Percentiles rank a stretch among this genome's conserved stretches.
Conservation (phyloP, 2,113 vertebrate genomes). For the Brachypteracias leptosomus region DNA sequence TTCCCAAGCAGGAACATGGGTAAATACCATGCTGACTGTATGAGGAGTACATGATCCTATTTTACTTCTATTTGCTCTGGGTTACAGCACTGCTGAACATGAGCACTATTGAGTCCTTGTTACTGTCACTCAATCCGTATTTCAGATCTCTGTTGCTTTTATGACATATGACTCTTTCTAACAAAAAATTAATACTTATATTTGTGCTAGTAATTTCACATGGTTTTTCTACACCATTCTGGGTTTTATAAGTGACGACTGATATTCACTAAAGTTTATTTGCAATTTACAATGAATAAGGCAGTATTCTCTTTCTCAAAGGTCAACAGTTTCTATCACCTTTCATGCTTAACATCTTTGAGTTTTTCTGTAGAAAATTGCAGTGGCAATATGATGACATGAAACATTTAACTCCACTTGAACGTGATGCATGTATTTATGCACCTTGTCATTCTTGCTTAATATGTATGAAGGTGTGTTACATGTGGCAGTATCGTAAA, state of each 20-base stretch:
- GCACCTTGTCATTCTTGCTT: background rate
- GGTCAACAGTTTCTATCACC: background rate
- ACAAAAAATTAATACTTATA: background rate
- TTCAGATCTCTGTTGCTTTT: background rate
- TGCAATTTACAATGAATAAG: background rate
- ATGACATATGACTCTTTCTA: background rate
- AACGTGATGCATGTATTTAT: background rate
- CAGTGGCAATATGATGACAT: background rate
- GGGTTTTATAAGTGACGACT: background rate
- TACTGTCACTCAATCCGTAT: background rate
- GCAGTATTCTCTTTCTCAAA: background rate
- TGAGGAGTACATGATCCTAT: background rate
- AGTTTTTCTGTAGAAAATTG: background rate
- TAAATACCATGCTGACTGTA: fast-evolving
- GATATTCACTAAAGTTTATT: background rate
- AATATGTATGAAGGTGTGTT: background rate
- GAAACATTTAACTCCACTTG: background rate
- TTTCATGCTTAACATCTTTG: background rate
- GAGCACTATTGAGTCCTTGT: background rate
- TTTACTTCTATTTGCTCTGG: background rate
- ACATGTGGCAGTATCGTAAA: background rate
- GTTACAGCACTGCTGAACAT: background rate
- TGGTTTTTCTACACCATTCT: background rate
- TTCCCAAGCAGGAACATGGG: background rate
- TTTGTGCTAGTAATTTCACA: background rate